A percentile compares a stretch with the other conserved stretches of the same genome.
Conservation (phyloP, 64 coral and sea anemone species). For the Hydrozoanthus tunicans region DNA sequence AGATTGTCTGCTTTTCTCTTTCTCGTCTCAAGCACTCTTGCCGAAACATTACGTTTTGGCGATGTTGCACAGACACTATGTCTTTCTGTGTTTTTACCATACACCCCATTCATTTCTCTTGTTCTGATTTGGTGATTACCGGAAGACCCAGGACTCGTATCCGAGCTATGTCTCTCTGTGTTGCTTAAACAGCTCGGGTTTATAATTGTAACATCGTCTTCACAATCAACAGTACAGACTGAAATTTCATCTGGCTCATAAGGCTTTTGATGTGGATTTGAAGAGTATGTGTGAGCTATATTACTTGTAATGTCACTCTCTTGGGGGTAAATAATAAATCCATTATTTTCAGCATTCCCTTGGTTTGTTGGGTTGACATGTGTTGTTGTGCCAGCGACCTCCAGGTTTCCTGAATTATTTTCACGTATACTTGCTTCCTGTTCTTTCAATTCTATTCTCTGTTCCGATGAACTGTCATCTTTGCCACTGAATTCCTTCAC, state of each 20-base stretch:
- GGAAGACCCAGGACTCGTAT: not conserved
- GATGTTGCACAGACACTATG: not conserved
- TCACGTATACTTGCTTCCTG: not conserved
- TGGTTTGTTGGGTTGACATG: not conserved
- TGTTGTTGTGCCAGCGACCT: not conserved
- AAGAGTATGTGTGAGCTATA: not conserved
- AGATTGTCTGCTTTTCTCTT: conserved; percentile 57
- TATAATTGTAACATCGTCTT: not conserved
- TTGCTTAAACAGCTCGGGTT: not conserved
- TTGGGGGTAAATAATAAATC: conserved; percentile 1
- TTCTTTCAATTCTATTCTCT: not conserved
- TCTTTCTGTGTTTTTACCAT: not conserved
- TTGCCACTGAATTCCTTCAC: not conserved
- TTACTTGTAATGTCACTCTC: not conserved
- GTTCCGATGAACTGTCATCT: conserved; percentile 27
- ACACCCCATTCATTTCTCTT: not conserved
- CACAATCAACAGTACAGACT: not conserved
- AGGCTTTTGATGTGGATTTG: not conserved
- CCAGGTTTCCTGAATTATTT: not conserved
- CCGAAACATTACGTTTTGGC: not conserved
- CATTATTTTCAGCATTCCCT: not conserved
- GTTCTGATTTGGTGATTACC: not conserved
- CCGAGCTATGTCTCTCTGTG: not conserved
- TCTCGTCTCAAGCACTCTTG: conserved; percentile 19
- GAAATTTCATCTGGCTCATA: not conserved